Evolutionary conservation across 2,113 vertebrate genomes (phyloP), one percentile per base, ranked within the genome.

Genomic region (Hippocampus guttulatus): DNA sequence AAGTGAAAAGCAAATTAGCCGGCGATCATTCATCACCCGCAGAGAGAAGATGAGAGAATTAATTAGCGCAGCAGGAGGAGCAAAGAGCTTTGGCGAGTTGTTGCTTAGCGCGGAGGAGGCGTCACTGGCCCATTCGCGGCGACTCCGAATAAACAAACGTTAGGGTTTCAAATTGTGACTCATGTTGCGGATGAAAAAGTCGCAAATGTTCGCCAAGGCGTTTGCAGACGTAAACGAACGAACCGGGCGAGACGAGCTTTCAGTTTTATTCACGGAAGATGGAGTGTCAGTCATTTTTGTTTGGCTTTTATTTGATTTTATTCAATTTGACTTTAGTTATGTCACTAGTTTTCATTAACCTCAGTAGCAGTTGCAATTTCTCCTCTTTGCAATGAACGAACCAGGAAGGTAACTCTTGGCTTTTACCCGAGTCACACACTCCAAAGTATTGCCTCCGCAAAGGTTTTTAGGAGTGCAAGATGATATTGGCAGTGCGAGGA

Each of bases 21-120:
- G n/a, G 62, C 62, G 10, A 23, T 64, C 62, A 64, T 43, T 64
- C 62, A 64, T 64, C 40, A 23, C 40, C 62, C 62, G 6, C 62
- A 8, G 38, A 41, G 62, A 41, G 3, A 43, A 45, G 40, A 64
- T 43, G 62, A 23, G 38, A 23, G 40, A 64, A 64, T 64, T 64
- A 64, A 64, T 64, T 43, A 64, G 62, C 20, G 33, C 30, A 20
- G 61, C 27, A 21, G 40, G 41, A 23, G 40, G 12, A 14, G 62
- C 38, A 12, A 64, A 64, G 62, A 45, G 40, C 33, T n/a, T 33
- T 63, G 11, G 18, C 12, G 60, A 62, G 8, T 10, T 23, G 20
- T 64, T 43, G 20, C 9, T 43, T n/a, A 15, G 21, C 40, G 20
- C 11, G 11, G 27, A 33, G 27, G 27, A 20, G 30, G 27, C 27